These are phyloP conservation scores for Alcedo atthis DNA, from an alignment of 2,797 vertebrate species.

Conservation along the genomic window DNA sequence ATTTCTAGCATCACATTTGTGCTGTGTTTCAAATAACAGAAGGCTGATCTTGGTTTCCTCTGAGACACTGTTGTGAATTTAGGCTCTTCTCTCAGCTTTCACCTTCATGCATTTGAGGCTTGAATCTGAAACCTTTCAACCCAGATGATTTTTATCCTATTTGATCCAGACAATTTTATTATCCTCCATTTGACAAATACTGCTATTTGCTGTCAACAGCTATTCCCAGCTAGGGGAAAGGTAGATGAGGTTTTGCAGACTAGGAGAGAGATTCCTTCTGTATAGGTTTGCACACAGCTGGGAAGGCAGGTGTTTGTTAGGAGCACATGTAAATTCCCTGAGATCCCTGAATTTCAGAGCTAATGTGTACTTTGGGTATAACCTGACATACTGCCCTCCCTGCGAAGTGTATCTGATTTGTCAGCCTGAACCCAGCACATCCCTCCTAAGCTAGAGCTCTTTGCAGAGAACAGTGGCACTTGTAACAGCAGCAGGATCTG, in stretches of 20 bases:
- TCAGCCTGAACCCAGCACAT: not conserved
- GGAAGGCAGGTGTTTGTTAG: not conserved
- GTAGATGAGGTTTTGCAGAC: not conserved
- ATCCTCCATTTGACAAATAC: not conserved
- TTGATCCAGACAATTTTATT: not conserved
- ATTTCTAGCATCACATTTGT: not conserved
- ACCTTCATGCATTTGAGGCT: not conserved
- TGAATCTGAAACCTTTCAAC: conserved; percentile 6
- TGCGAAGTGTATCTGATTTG: not conserved
- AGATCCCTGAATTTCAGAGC: not conserved
- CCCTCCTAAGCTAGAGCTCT: not conserved
- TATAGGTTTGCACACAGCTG: not conserved
- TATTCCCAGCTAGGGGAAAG: not conserved
- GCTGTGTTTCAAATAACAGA: not conserved
- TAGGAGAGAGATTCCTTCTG: not conserved
- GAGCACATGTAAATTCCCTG: not conserved
- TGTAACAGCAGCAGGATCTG: not conserved
- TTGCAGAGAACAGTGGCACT: not conserved
- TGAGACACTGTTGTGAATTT: not conserved
- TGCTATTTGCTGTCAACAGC: not conserved
- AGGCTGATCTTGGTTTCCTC: not conserved
- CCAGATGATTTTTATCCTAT: not conserved
- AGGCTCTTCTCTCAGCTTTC: not conserved
- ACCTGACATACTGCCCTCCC: not conserved
- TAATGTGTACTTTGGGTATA: not conserved